Evolutionary conservation across 2,113 vertebrate species (phyloP), one percentile per base, ranked within the genome.

Genomic region (Vulpes vulpes): DNA sequence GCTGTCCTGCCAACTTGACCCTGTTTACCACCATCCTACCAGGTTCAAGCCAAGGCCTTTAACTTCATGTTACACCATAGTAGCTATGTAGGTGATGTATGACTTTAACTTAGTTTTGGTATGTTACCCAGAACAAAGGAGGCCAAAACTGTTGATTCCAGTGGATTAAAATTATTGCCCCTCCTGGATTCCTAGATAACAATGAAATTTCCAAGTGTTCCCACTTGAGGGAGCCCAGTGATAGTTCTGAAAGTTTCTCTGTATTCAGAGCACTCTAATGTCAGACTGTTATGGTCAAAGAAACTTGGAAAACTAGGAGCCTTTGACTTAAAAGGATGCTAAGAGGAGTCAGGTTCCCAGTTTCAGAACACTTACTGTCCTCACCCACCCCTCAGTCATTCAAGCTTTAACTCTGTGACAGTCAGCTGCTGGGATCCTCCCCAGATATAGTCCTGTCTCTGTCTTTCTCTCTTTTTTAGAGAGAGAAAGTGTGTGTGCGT

Each of bases 131-230:
- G 89, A 95, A 27, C 32, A 89, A 71, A 69, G 83, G 59, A 65
- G 93, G 32, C 38, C 85, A 90, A 79, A 89, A 89, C 16, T 87
- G 3, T 79, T 79, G 55, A 93, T 89, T 55, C 51, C 82, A 76
- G 6, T 49, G 20, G 32, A 53, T 95, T 65, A 79, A 97, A 94
- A 74, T 96, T 80, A 86, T 64, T 32, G n/a, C 69, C 35, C 74
- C 79, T 89, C 30, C 59, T 93, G 30, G 43, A 4, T 87, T 97
- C 84, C 64, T 94, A 59, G 51, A 88, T 71, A 86, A 89, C n/a
- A 95, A n/a, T 95, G 60, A 80, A 43, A 95, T 96, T 97, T 93
- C 67, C 35, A 59, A 80, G 55, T 76, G 67, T 87, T 79, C 74
- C 60, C 73, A 93, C 73, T 85, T 64, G 57, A 94, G 73, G 89